Conservation (phyloP, 2,888 invertebrate genomes). For the Schrankia costaestrigalis region DNA sequence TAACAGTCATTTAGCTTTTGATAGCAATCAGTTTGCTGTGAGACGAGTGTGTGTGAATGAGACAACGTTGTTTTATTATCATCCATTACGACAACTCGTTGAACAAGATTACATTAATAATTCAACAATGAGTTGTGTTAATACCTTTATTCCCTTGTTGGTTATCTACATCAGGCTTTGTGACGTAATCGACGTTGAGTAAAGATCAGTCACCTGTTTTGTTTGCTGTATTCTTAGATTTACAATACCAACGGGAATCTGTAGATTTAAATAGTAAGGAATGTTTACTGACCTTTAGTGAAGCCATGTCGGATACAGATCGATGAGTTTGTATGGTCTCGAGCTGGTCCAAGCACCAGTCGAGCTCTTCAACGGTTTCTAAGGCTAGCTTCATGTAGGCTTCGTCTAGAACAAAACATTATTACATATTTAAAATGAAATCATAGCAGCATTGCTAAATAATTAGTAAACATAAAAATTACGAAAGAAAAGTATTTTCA, state of each 20-base stretch:
- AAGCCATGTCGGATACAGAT: constrained; percentile 99
- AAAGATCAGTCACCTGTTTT: constrained; percentile 23
- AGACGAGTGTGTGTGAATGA: constrained; percentile 12
- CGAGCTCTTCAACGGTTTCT: constrained; percentile 99
- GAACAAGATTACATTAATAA: constrained; percentile 8
- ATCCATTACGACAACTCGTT: constrained; percentile 5
- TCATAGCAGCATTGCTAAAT: too few species aligned
- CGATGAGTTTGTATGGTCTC: constrained; percentile 99
- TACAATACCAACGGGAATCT: constrained; percentile 17
- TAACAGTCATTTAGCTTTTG: constrained; percentile 3
- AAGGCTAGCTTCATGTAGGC: constrained; percentile 95
- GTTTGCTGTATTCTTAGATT: constrained; percentile 2
- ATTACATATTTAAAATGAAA: too few species aligned
- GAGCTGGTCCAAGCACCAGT: constrained; percentile 99
- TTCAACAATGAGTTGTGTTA: constrained; percentile 5
- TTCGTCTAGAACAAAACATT: constrained; percentile 85
- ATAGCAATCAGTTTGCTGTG: constrained; percentile 16
- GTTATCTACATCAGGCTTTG: constrained; percentile 12
- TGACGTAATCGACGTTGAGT: constrained; percentile 13
- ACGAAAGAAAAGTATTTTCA: too few species aligned
- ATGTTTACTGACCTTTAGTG: constrained; percentile 91
- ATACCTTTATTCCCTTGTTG: constrained; percentile 1
- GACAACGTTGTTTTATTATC: constrained; percentile 5
- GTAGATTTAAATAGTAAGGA: constrained; percentile 8
- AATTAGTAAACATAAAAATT: too few species aligned